These are phyloP conservation scores for Pseudoips prasinana DNA, from an alignment of 2,888 invertebrate genomes.

Conservation along the genomic window DNA sequence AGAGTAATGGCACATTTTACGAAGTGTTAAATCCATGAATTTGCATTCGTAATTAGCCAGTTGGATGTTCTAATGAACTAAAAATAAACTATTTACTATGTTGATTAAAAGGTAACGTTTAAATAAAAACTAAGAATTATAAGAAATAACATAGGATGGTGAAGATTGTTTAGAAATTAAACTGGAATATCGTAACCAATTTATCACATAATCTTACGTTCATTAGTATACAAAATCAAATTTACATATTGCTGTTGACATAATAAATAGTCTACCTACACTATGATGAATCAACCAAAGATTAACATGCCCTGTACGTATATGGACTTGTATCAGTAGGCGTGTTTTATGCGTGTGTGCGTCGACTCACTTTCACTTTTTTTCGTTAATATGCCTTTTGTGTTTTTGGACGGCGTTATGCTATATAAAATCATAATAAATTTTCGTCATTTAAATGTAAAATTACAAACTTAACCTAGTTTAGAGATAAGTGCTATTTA, in stretches of 20 bases:
- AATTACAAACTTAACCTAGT: too few relatives aligned
- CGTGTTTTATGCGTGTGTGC: constrained; percentile 37
- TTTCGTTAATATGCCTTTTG: constrained; percentile 77
- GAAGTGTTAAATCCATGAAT: too few relatives aligned
- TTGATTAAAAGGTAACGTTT: too few relatives aligned
- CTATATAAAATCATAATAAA: constrained; percentile 27
- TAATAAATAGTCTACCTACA: constrained; percentile 37
- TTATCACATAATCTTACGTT: constrained; percentile 26
- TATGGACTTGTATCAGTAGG: constrained; percentile 36
- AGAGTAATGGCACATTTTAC: too few relatives aligned
- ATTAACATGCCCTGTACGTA: constrained; percentile 28
- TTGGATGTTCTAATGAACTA: too few relatives aligned
- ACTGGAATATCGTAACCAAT: constrained; percentile 9
- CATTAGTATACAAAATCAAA: constrained; percentile 31
- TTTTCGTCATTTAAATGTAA: not conserved
- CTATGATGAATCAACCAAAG: constrained; percentile 32
- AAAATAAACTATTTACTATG: too few relatives aligned
- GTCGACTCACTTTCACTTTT: constrained; percentile 71
- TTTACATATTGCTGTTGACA: constrained; percentile 32
- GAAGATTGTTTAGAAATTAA: too few relatives aligned
- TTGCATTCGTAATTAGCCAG: too few relatives aligned
- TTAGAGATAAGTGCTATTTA: too few relatives aligned
- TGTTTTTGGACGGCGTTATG: constrained; percentile 70
- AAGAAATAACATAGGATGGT: too few relatives aligned
- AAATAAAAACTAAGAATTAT: too few relatives aligned